Base-by-base conservation (phyloP, 2,113 vertebrate genomes). In the Atractosteus spatula region DNA sequence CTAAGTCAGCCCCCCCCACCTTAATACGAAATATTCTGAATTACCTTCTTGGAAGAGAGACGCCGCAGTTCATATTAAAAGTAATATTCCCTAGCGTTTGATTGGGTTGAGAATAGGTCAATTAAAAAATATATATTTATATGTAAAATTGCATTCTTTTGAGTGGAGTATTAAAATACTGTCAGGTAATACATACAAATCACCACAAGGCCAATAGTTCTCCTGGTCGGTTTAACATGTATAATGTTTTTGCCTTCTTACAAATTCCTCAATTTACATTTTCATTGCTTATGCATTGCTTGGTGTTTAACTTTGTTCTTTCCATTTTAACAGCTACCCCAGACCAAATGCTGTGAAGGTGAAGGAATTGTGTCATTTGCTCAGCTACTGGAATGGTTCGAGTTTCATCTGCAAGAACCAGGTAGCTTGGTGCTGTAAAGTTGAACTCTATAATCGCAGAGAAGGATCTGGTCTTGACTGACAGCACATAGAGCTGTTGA, bases 331-430 rank as follows among this genome's bases (percentile, higher is more conserved):
- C 77, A 92, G 89, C 57, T 90, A 85, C 74, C 86, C 87, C 17
- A 81, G 83, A 78, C 74, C 87, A 61, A 87, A 80, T 74, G 57
- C 82, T 0, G 76, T 78, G 42, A 84, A 84, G 76, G 85, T 89
- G 7, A 90, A 88, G 51, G 85, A 92, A 71, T 78, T 92, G 67
- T 89, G 89, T 84, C 87, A 91, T 77, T 82, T 91, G 71, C 87
- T 92, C 72, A 90, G 87, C 78, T 90, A 89, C 74, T 92, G 90
- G 88, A 90, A 91, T 71, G 86, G 83, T 63, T 73, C 87, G 79
- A 91, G 88, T 62, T 89, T 89, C 12, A 82, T 90, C 74, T 91
- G 89, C 80, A 89, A 47, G 73, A 90, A 71, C 70, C 89, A 91
- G 85, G 90, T 90, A 55, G 7, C 10, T 41, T 80, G 68, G 5